Evolutionary conservation across 2,888 invertebrate species (phyloP), one percentile per base, ranked within the genome.

Genomic region (Agrochola circellaris): DNA sequence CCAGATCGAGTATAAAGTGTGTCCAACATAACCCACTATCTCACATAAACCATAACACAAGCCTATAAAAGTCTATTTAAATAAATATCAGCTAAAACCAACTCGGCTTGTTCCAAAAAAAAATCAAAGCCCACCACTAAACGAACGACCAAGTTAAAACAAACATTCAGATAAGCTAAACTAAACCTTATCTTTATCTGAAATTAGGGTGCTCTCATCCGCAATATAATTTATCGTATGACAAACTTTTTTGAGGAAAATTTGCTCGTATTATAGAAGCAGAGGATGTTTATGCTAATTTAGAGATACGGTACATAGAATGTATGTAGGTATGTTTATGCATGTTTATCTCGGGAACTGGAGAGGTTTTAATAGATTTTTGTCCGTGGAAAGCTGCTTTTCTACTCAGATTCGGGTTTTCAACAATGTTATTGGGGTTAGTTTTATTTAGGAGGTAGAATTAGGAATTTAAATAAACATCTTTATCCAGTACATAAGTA

Each of bases 171-270:
- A 87, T 82, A 85, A 81, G 85, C 70, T 2, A 83, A 88, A 83
- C 78, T 83, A 54, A 70, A 67, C 75, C 77, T 86, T 87, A 87
- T 81, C 64, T 5, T 0, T 2, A 17, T 38, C 11, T 0, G 1
- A 65, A 70, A 80, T 84, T 80, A 79, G 73, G 78, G 68, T 81
- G 38, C 66, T 69, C 48, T 73, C 48, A 71, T 58, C 76, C 54
- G 79, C 86, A 81, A 73, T 80, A 79, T 84, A 79, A 84, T 82
- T 84, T 88, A 56, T 77, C 61, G 67, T 82, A 82, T 79, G 81
- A 83, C 77, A 70, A 87, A 88, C 73, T 87, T 87, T 87, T 87
- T 80, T 70, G 72, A 69, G 85, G 79, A 81, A 88, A 88, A 87
- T 87, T 80, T 79, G 71, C 79, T 70, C 75, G 77, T 64, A 79